These are phyloP conservation scores for Spilogale gracilis DNA, from an alignment of 2,113 vertebrate genomes.

Conservation along the genomic window DNA sequence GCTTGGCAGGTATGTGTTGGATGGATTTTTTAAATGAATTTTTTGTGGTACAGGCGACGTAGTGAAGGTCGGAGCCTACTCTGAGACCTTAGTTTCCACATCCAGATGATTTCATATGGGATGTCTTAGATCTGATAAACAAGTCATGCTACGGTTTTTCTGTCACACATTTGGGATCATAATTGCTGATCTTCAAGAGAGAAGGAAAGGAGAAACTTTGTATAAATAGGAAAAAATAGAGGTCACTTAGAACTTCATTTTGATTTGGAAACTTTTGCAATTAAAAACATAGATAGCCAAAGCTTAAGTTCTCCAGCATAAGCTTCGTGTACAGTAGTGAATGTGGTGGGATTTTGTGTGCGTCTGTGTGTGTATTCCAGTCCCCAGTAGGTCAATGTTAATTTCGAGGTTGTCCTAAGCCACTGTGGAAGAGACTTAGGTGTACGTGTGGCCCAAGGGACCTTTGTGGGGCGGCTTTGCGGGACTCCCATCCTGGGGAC, in stretches of 20 bases:
- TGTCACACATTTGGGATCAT: background rate
- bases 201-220: background rate
- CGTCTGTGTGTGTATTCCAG: too few species aligned
- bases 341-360: background rate
- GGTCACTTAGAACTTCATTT: background rate
- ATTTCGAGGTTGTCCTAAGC: background rate
- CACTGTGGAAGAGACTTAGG: rapidly evolving
- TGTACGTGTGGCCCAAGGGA: rapidly evolving
- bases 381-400: background rate
- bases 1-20: background rate
- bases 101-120: background rate
- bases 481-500: rapidly evolving
- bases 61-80: background rate
- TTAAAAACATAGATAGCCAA: background rate
- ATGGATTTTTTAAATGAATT: background rate
- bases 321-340: rapidly evolving
- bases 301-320: background rate
- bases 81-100: background rate
- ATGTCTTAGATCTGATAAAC: background rate
- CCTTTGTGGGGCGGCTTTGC: rapidly evolving
- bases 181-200: background rate
- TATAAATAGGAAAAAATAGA: background rate
- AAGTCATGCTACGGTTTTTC: background rate
- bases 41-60: rapidly evolving
- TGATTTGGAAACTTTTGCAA: background rate